These are phyloP conservation scores for Melieria picta DNA, from an alignment of 2,888 invertebrate genomes.

Conservation along the genomic window DNA sequence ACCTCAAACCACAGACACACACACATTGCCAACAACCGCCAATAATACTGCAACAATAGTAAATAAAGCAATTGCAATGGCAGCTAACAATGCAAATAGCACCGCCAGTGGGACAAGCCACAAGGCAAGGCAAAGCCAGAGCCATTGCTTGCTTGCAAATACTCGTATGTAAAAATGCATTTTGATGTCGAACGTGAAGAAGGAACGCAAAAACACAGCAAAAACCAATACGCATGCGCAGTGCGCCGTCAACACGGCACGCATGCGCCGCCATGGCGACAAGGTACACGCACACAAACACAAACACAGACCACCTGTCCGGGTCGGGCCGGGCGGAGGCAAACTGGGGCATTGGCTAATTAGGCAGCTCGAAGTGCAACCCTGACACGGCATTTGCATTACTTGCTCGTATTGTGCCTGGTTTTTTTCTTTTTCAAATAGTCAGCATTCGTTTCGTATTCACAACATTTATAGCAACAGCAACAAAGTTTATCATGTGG, in stretches of 20 bases:
- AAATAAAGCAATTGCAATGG: background rate
- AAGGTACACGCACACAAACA: background rate
- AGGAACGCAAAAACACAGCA: background rate
- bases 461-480: too few relatives aligned
- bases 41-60: too few relatives aligned
- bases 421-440: slow-evolving; percentile 3
- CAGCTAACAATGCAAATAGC: background rate
- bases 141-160: too few relatives aligned
- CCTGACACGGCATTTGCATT: slow-evolving; percentile 26
- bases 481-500: too few relatives aligned
- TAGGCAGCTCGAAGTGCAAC: slow-evolving; percentile 16
- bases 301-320: background rate
- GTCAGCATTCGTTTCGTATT: too few relatives aligned
- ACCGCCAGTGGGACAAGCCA: background rate
- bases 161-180: slow-evolving; percentile 14
- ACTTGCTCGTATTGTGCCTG: slow-evolving; percentile 10
- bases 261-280: too few relatives aligned
- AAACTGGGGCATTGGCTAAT: slow-evolving; percentile 20
- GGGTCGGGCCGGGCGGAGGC: background rate
- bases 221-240: slow-evolving; percentile 30
- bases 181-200: slow-evolving; percentile 28
- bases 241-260: background rate
- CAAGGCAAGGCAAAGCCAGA: background rate
- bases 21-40: too few relatives aligned
- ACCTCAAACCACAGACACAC: background rate